These are phyloP conservation scores for Glaucomys volans DNA, from an alignment of 2,113 vertebrate species.

Conservation along the genomic window DNA sequence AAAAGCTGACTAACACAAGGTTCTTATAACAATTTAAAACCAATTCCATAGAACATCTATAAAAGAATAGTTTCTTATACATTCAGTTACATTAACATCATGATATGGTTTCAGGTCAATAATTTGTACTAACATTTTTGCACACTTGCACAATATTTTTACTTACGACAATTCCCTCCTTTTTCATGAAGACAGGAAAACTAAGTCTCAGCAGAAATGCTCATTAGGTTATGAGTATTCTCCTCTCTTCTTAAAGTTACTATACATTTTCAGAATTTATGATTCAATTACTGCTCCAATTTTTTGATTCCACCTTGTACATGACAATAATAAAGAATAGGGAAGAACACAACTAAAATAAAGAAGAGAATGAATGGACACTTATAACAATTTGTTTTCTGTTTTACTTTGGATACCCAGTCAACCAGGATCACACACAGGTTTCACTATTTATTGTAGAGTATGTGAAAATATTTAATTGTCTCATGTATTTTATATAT, in stretches of 20 bases:
- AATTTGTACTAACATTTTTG: conserved; percentile 32
- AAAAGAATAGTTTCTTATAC: conserved; percentile 39
- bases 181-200: conserved; percentile 34
- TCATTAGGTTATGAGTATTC: conserved; percentile 20
- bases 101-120: neutral
- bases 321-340: neutral
- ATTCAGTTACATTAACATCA: conserved; percentile 38
- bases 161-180: neutral
- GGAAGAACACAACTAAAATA: conserved; percentile 29
- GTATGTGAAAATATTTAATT: conserved; percentile 21
- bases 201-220: conserved; percentile 19
- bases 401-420: neutral
- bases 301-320: conserved; percentile 18
- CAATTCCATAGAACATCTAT: conserved; percentile 40
- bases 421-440: conserved; percentile 17
- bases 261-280: conserved; percentile 45
- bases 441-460: conserved; percentile 3
- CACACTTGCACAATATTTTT: neutral
- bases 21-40: conserved; percentile 44
- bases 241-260: neutral
- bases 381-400: conserved; percentile 39
- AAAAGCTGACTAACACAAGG: too few species aligned
- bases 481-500: neutral
- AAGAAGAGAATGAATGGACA: neutral
- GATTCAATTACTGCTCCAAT: neutral